Base-by-base conservation (phyloP, 2,797 vertebrate species). In the Acanthopagrus latus region DNA sequence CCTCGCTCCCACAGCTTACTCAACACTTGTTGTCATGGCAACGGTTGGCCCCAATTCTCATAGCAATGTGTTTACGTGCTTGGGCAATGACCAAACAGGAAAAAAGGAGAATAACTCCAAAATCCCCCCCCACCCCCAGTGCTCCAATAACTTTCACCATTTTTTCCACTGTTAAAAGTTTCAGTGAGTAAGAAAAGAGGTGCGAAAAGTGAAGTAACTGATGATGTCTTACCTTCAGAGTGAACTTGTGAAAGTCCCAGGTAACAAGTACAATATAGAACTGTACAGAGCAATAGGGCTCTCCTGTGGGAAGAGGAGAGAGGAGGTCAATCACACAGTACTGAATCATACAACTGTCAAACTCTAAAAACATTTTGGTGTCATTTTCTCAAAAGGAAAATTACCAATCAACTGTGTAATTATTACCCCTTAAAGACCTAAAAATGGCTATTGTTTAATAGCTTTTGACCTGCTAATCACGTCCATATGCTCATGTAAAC, bases 221-320 rank as follows among this genome's bases (percentile, higher is more conserved):
- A 62, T 17, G 3, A 57, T 18, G 50, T 76, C 92, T 97, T 98
- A 99, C 98, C 98, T 99, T 98, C 96, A 97, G 96, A 94, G 94
- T 94, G 94, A 92, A 95, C 96, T 96, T 97, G 96, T 90, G 97
- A 93, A 94, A 96, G 95, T 95, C 97, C 97, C 95, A 97, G 95
- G 95, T 96, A 97, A 95, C 96, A 97, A 93, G 96, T 95, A 95
- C 96, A 96, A 86, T 95, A 97, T 88, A 98, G 92, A 90, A 98
- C 85, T 88, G 96, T 96, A 95, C 97, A 98, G 96, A 97, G 93
- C 95, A 97, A 96, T 95, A 96, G 96, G 94, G 96, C 97, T 94
- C 97, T 97, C 97, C 98, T 99, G 89, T 67, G 76, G 88, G 87
- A 81, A 94, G 71, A 93, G 72, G 89, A 86, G 86, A 92, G 25